Evolutionary conservation across 2,797 vertebrate genomes (phyloP).

Genomic region (Telmatherina bonti): DNA sequence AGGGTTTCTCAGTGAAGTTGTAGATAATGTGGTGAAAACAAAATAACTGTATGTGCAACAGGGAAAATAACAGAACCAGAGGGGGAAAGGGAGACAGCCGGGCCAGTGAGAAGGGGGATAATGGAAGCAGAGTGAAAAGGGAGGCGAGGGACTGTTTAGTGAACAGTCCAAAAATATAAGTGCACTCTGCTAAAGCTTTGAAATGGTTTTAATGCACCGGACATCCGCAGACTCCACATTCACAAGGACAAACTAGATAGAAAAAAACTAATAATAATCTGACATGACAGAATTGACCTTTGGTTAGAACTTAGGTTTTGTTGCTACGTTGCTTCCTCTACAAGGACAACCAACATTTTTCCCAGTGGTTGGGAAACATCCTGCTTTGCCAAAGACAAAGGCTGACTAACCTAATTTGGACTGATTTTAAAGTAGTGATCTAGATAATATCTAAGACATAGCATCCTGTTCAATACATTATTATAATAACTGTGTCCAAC

Average conservation of each 20-base stretch:
- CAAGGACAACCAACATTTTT: neutral
- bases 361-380: neutral
- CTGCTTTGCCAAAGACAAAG: neutral
- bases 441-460: neutral
- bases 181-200: conserved; percentile 1
- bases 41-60: conserved; percentile 5
- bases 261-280: neutral
- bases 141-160: neutral
- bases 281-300: neutral
- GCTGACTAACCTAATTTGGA: neutral
- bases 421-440: neutral
- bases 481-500: neutral
- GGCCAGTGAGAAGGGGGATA: neutral
- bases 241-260: neutral
- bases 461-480: neutral
- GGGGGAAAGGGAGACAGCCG: neutral
- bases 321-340: neutral
- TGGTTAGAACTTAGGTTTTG: neutral
- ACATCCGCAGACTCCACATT: neutral
- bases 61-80: conserved; percentile 5
- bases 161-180: conserved; percentile 13
- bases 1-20: conserved; percentile 38
- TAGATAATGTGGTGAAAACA: conserved; percentile 34
- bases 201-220: conserved; percentile 9
- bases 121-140: conserved; percentile 11